phyloP scores from a whole-genome alignment of 2,113 vertebrate genomes.

The Aptenodytes forsteri region DNA sequence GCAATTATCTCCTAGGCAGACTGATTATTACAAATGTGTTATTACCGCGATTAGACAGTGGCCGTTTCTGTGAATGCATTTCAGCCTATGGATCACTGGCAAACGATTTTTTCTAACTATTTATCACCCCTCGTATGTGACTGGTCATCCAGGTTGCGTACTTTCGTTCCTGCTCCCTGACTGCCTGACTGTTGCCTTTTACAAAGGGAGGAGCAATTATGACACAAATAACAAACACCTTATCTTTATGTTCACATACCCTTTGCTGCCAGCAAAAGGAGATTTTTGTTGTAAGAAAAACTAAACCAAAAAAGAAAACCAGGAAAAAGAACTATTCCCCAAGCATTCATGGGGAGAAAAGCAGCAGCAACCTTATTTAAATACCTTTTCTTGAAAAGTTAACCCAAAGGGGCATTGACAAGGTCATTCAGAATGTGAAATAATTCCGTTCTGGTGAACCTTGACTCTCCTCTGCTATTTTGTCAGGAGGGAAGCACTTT shows the following conservation, averaged over 20 bases:
- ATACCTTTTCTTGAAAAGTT: slow-evolving; percentile 25
- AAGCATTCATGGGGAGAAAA: rapidly evolving
- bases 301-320: background rate
- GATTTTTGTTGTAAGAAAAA: background rate
- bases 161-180: background rate
- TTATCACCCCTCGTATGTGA: background rate
- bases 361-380: background rate
- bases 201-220: background rate
- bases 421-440: slow-evolving; percentile 39
- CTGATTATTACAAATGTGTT: slow-evolving; percentile 1
- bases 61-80: background rate
- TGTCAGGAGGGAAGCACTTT: slow-evolving; percentile 25
- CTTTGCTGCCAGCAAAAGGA: background rate
- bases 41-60: background rate
- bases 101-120: background rate
- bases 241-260: background rate
- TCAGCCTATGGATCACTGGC: slow-evolving; percentile 2
- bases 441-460: slow-evolving; percentile 37
- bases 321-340: background rate
- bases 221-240: background rate
- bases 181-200: background rate
- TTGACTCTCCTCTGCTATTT: slow-evolving; percentile 30
- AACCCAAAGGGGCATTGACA: slow-evolving; percentile 18
- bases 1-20: background rate
- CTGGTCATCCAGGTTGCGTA: background rate